Base-by-base conservation (phyloP, 2,113 vertebrate genomes). In the Cepphus grylle region DNA sequence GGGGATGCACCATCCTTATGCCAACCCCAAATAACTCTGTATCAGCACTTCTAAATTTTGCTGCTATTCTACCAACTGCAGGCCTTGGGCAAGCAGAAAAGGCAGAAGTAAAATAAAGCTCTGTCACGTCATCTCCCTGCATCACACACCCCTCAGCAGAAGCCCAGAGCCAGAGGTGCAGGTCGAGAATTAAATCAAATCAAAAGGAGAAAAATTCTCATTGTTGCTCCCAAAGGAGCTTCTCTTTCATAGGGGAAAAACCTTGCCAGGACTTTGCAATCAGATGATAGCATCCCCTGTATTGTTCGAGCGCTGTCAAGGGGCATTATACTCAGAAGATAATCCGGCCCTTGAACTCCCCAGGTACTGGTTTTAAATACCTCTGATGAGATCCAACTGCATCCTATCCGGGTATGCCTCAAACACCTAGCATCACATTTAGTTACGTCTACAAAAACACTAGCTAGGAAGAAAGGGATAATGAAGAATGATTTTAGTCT, bases 401-500 rank as follows among this genome's bases (percentile, higher is more conserved):
- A 88, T 86, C 71, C 69, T 91, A 87, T 76, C 81, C 74, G 73
- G 34, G 53, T 72, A 79, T 23, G 73, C 76, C 86, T 74, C 86
- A 80, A 78, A 81, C 74, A 94, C 63, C 71, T 52, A 91, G 90
- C 53, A 70, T 85, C 74, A 56, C 70, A 93, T 92, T 98, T 81
- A 42, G 93, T 97, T 94, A 90, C 40, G 74, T 65, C 88, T 77
- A 93, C 73, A 97, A 93, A 94, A 96, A 95, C 92, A 97, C 92
- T 89, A 97, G 97, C 97, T 93, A 97, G 91, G 81, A 97, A 97
- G 92, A 94, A 97, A 96, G 86, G 97, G 96, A 98, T 97, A 97
- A 98, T 96, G 94, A 96, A 98, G 96, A 97, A 96, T 97, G 80
- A 98, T 98, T 98, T 97, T 92, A 96, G 93, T 92, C 95, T 98